phyloP scores from a whole-genome alignment of 2,113 vertebrate genomes.

The Oryzias curvinotus region DNA sequence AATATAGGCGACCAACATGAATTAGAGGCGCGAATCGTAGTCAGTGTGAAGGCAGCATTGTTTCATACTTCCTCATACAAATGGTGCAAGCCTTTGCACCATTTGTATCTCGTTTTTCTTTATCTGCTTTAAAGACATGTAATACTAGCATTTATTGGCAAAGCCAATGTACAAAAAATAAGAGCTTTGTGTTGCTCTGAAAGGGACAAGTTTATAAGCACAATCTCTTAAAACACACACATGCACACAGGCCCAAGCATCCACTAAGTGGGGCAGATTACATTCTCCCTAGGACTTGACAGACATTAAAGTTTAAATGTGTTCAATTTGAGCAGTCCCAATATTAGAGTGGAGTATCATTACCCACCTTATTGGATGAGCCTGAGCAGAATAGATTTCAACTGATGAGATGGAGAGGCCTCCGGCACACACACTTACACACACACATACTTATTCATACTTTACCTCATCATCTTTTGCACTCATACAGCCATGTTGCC shows the following conservation, averaged over 20 bases:
- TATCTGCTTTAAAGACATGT: slow-evolving; percentile 34
- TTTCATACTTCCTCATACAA: slow-evolving; percentile 13
- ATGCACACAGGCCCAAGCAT: slow-evolving; percentile 4
- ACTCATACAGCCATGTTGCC: slow-evolving; percentile 11
- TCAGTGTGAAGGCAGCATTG: slow-evolving; percentile 27
- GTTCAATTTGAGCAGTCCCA: slow-evolving; percentile 67
- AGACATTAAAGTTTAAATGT: slow-evolving; percentile 75
- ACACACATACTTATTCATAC: slow-evolving; percentile 15
- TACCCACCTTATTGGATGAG: slow-evolving; percentile 71
- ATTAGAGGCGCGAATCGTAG: no score
- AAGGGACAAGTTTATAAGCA: slow-evolving; percentile 12
- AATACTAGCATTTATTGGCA: slow-evolving; percentile 54
- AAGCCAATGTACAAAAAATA: slow-evolving; percentile 14
- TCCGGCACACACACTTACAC: slow-evolving; percentile 37
- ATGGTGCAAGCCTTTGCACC: slow-evolving; percentile 17
- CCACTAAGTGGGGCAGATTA: slow-evolving; percentile 58
- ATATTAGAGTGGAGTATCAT: slow-evolving; percentile 72
- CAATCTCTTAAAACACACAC: slow-evolving; percentile 12
- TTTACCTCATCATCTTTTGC: slow-evolving; percentile 7
- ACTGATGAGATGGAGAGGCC: slow-evolving; percentile 72
- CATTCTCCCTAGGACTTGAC: slow-evolving; percentile 71
- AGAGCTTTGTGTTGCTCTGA: slow-evolving; percentile 29
- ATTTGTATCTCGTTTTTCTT: slow-evolving; percentile 32
- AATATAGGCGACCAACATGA: no score
- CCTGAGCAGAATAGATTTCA: slow-evolving; percentile 69